phyloP scores from a whole-genome alignment of 2,888 invertebrate species.

The Spicauda simplicius region DNA sequence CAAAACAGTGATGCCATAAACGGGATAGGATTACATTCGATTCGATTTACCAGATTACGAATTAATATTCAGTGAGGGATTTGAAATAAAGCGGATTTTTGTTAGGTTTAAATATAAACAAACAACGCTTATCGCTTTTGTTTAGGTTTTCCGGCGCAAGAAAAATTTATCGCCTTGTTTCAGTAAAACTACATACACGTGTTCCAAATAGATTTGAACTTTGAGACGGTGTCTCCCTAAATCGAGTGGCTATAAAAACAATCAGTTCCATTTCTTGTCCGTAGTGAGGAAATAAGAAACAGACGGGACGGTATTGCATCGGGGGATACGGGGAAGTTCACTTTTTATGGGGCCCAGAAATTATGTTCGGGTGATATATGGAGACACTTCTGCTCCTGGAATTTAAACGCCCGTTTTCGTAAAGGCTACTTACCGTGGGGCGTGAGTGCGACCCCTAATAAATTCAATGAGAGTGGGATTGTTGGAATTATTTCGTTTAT shows the following conservation, averaged over 20 bases:
- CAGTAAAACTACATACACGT: constrained; percentile 59
- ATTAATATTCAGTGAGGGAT: constrained; percentile 42
- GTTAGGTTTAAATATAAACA: constrained; percentile 12
- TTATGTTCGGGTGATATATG: constrained; percentile 77
- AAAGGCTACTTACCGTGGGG: constrained; percentile 74
- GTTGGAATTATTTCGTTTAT: constrained; percentile 53
- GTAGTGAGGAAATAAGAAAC: constrained; percentile 75
- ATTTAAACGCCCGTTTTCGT: constrained; percentile 79
- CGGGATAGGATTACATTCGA: constrained; percentile 36
- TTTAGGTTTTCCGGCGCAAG: neutral
- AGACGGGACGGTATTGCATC: constrained; percentile 58
- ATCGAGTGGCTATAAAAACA: constrained; percentile 73
- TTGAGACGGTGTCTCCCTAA: constrained; percentile 56
- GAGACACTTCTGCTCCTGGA: constrained; percentile 73
- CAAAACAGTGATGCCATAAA: constrained; percentile 24
- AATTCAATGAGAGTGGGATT: constrained; percentile 73
- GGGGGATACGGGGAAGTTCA: constrained; percentile 61
- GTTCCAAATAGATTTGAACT: constrained; percentile 69
- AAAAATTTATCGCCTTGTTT: constrained; percentile 8
- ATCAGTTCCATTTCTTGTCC: constrained; percentile 66
- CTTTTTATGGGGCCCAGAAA: constrained; percentile 77
- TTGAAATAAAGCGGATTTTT: constrained; percentile 28
- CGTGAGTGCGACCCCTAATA: constrained; percentile 76
- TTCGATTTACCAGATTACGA: constrained; percentile 41
- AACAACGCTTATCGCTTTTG: neutral